Base-by-base conservation (phyloP, 2,888 invertebrate species). In the Lottia scabra region DNA sequence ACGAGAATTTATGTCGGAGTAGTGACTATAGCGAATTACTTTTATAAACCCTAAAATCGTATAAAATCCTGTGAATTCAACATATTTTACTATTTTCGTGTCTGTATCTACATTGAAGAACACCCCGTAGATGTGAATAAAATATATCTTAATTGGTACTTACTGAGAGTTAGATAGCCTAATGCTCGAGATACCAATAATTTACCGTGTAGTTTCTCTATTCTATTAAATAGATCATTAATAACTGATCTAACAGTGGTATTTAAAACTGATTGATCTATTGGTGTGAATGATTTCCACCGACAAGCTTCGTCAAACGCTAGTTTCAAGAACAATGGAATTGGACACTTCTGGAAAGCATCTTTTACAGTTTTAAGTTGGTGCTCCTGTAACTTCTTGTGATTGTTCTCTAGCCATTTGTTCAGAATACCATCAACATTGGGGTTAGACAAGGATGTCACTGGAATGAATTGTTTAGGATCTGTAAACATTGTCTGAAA, bases 301-400 rank as follows among this genome's bases (percentile, higher is more conserved):
- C 79, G 72, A 23, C 78, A 78, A 0, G 87, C 85, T 48, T 84
- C 83, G 70, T 87, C 86, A 72, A 86, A 83, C 8, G 84, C 79
- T n/a, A 87, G 78, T 73, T 86, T 87, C 45, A 86, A 75, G 73
- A 79, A 85, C 26, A 87, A 76, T 13, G 87, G 86, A 6, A 84
- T 62, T 0, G 87, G 83, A 63, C 84, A 84, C 15, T 80, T 71
- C 5, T 76, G 72, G 69, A 83, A 84, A 1, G 83, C 78, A 0
- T 73, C 56, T 16, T 81, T 43, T 15, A 87, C 72, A 2, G 78
- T 67, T 4, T 75, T 46, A 19, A 77, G 76, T 75, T 87, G 87
- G 1, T 63, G 70, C 5, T 65, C 12, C 23, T 84, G 84, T 48
- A 87, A 77, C 23, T 75, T 76, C 13, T 86, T 76, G 6, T 78